Conservation (phyloP, 2,113 vertebrate species). For the Dicerorhinus sumatrensis region DNA sequence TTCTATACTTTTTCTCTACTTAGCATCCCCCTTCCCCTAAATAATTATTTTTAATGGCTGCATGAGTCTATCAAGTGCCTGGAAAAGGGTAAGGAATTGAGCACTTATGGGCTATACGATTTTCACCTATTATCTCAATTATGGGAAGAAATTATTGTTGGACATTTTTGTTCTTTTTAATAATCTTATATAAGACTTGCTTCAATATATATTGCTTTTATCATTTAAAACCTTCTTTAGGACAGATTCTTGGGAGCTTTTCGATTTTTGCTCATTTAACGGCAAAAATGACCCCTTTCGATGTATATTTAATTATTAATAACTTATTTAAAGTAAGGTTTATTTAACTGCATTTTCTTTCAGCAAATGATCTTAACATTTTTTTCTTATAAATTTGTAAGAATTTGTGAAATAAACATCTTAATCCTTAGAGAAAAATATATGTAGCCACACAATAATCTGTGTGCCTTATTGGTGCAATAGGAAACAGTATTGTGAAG, state of each 20-base stretch:
- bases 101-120: background rate
- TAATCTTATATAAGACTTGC: background rate
- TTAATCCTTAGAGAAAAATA: constrained; percentile 3
- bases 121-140: background rate
- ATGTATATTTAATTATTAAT: background rate
- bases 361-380: background rate
- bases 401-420: background rate
- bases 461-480: background rate
- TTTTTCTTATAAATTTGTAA: background rate
- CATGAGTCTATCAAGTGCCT: background rate
- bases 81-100: background rate
- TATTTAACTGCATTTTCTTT: background rate
- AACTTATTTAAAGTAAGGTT: background rate
- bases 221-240: background rate
- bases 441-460: background rate
- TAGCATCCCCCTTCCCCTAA: background rate
- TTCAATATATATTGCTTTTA: background rate
- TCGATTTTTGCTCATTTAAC: background rate
- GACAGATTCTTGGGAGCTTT: background rate
- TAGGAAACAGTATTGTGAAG: background rate
- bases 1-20: background rate
- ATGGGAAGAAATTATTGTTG: background rate
- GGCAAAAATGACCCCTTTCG: background rate
- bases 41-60: background rate
- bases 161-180: constrained; percentile 22